These are phyloP conservation scores for Sternarchorhynchus goeldii DNA, from an alignment of 2,797 vertebrate genomes.

Conservation along the genomic window DNA sequence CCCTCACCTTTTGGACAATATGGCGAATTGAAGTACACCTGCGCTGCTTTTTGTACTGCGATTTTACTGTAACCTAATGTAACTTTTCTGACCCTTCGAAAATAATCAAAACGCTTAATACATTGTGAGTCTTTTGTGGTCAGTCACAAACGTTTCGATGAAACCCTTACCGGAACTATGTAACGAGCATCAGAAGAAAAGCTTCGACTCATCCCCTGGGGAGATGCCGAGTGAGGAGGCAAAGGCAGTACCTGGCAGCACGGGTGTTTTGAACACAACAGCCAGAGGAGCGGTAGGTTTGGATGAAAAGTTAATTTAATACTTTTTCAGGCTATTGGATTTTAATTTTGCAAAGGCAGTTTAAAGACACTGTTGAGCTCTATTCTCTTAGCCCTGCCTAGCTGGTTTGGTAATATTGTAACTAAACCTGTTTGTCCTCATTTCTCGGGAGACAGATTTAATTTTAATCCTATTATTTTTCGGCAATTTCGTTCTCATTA, in stretches of 20 bases:
- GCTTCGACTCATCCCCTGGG: slow-evolving; percentile 28
- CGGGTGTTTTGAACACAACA: slow-evolving; percentile 11
- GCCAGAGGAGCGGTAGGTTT: slow-evolving; percentile 61
- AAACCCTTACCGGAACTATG: slow-evolving; percentile 60
- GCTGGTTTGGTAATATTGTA: slow-evolving; percentile 21
- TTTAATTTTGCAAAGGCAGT: neutral
- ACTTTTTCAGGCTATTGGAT: neutral
- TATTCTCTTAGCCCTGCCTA: neutral
- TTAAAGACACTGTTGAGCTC: neutral
- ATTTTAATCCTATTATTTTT: too few species aligned
- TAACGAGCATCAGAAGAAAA: slow-evolving; percentile 54
- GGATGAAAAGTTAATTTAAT: neutral
- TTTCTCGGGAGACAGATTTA: slow-evolving; percentile 7
- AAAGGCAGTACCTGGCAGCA: slow-evolving; percentile 58
- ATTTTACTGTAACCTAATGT: neutral
- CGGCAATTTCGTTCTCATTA: too few species aligned
- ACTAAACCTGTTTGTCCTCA: slow-evolving; percentile 66
- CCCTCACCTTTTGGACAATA: slow-evolving; percentile 35
- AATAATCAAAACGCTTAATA: neutral
- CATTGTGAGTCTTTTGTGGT: neutral
- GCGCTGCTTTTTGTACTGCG: slow-evolving; percentile 25
- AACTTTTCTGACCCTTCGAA: neutral
- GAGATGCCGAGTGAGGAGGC: slow-evolving; percentile 70
- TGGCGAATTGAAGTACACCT: slow-evolving; percentile 49
- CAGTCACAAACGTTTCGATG: slow-evolving; percentile 36